Evolutionary conservation across 2,888 invertebrate species (phyloP), one percentile per base, ranked within the genome.

Genomic region (Lapara coniferarum): DNA sequence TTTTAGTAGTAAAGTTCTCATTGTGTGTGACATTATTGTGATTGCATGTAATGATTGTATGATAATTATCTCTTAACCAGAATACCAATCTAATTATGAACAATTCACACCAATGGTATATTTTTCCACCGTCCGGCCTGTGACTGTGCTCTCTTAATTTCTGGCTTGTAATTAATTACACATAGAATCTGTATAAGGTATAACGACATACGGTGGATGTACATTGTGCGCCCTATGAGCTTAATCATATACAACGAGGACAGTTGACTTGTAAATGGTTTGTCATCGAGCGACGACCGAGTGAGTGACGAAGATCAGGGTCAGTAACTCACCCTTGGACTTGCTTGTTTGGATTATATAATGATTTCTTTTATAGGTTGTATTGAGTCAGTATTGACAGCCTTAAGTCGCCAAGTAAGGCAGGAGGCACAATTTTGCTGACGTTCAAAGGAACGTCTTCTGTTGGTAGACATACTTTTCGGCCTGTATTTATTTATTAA

Each of bases 101-200:
- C 13, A 49, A 63, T 13, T 6, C 10, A 19, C 46, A 49, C 49
- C 49, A 63, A 63, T 12, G 12, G 49, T 49, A 49, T 46, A 63
- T 63, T 44, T 63, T 49, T 63, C 16, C 13, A 63, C 19, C 13
- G 44, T 44, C 59, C 63, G 16, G 44, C 25, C 25, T 49, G 16
- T 46, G 19, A 63, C 49, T 13, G 49, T 63, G 7, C 13, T 12
- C 63, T 13, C 6, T 49, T 46, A 49, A 63, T 49, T 63, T 49
- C 46, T 49, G 46, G 49, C 46, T 5, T 46, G 44, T 63, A 63
- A 63, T 63, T 49, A 63, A 59, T 59, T 49, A 63, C 49, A 63
- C 44, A 46, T 16, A 46, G 44, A 6, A 12, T 46, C 46, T 49
- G 12, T 19, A 49, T 63, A 63, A 16, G 63, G 63, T 8, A 46